A percentile compares a stretch with the other conserved stretches of the same genome.
These are phyloP conservation scores for Porites evermanni DNA, from an alignment of 92 coral and sea anemone species.

Conservation along the genomic window DNA sequence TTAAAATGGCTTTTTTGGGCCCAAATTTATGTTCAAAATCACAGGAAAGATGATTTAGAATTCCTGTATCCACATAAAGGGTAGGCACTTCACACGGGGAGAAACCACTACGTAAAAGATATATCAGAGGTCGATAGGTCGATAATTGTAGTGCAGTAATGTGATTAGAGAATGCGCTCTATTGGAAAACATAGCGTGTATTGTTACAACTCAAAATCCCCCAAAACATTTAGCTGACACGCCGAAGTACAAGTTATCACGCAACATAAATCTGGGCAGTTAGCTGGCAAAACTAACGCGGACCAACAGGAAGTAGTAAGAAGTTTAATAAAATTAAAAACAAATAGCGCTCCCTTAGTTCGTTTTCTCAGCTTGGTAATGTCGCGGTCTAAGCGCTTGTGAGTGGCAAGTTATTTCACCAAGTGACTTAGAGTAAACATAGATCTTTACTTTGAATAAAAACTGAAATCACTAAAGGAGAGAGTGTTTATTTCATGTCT, in stretches of 20 bases:
- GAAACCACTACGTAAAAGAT: constrained; percentile 49
- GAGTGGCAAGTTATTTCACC: constrained; percentile 71
- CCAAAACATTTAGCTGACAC: constrained; percentile 25
- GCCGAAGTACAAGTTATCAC: constrained; percentile 29
- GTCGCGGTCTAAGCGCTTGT: constrained; percentile 47
- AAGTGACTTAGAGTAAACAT: constrained; percentile 76
- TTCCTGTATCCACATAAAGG: constrained; percentile 18
- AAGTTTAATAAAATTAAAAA: constrained; percentile 71
- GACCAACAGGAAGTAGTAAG: constrained; percentile 38
- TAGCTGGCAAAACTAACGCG: constrained; percentile 21
- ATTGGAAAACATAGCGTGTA: constrained; percentile 39
- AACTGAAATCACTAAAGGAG: constrained; percentile 58
- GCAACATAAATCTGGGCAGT: constrained; percentile 26
- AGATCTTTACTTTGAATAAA: constrained; percentile 68
- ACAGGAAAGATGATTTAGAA: constrained; percentile 11
- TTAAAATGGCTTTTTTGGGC: constrained; percentile 1
- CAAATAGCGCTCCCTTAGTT: constrained; percentile 47
- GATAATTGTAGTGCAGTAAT: constrained; percentile 62
- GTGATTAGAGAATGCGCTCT: constrained; percentile 58
- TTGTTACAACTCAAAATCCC: constrained; percentile 19
- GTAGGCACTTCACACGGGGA: constrained; percentile 38
- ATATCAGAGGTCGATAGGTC: constrained; percentile 87
- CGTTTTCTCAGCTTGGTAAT: constrained; percentile 71
- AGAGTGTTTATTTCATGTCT: constrained; percentile 79
- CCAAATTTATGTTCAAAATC: background rate